phyloP scores from a whole-genome alignment of 2,113 vertebrate species.

The Euleptes europaea region DNA sequence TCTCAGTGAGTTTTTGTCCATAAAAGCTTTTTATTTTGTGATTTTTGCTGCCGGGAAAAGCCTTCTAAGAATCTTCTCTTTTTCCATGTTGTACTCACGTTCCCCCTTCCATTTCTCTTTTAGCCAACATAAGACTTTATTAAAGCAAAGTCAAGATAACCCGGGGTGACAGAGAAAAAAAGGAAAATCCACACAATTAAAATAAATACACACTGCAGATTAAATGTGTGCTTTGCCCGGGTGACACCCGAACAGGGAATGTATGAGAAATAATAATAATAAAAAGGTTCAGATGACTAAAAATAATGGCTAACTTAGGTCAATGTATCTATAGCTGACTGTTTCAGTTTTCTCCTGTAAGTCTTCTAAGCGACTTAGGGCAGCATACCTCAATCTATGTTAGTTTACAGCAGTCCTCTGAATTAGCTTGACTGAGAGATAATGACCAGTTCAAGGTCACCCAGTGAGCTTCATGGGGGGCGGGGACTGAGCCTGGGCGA shows the following conservation, averaged over 20 bases:
- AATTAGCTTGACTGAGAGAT: too few relatives aligned
- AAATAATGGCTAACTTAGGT: not conserved
- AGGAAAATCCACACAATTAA: constrained; percentile 29
- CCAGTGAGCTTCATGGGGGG: too few relatives aligned
- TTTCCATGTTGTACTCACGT: not conserved
- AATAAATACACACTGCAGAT: constrained; percentile 16
- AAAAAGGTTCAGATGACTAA: not conserved
- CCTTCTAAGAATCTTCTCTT: constrained; percentile 14
- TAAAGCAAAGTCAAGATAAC: constrained; percentile 48
- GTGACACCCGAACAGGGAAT: not conserved
- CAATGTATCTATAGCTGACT: not conserved
- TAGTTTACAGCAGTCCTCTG: too few relatives aligned
- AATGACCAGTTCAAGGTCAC: too few relatives aligned
- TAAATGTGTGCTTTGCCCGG: constrained; percentile 30
- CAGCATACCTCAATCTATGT: too few relatives aligned
- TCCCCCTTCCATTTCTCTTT: not conserved
- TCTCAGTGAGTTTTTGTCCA: constrained; percentile 1
- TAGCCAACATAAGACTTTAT: not conserved
- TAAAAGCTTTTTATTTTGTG: constrained; percentile 26
- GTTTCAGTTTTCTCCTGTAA: not conserved
- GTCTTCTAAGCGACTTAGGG: too few relatives aligned
- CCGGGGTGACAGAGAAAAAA: not conserved
- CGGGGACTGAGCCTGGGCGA: too few relatives aligned
- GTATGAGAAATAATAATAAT: constrained; percentile 9
- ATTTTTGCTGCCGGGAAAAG: constrained; percentile 39